These are phyloP conservation scores for Echeneis naucrates DNA, from an alignment of 2,797 vertebrate species.

Conservation along the genomic window DNA sequence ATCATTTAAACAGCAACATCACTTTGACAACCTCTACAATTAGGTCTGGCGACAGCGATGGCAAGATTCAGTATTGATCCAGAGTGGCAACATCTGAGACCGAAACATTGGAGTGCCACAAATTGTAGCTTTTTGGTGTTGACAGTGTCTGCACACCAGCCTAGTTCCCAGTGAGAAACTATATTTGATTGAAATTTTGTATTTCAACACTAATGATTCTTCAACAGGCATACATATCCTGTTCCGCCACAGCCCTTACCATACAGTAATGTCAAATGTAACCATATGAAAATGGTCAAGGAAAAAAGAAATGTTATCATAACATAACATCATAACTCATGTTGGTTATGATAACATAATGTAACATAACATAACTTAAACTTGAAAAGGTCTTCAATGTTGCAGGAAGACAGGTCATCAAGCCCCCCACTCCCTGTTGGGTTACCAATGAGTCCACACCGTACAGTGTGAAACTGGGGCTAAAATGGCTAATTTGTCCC, in stretches of 20 bases:
- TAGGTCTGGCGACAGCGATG: too few relatives aligned
- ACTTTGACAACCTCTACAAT: too few relatives aligned
- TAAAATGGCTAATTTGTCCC: conserved; percentile 60
- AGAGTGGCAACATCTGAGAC: too few relatives aligned
- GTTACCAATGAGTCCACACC: conserved; percentile 1
- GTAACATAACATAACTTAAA: too few relatives aligned
- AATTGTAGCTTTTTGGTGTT: too few relatives aligned
- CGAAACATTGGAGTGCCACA: too few relatives aligned
- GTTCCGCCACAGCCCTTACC: not conserved
- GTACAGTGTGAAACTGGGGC: conserved; percentile 1
- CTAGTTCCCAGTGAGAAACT: not conserved
- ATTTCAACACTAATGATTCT: too few relatives aligned
- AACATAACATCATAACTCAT: too few relatives aligned
- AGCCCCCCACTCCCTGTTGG: conserved; percentile 1
- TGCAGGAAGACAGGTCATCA: conserved; percentile 11
- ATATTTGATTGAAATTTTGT: not conserved
- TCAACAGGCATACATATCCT: not conserved
- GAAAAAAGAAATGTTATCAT: not conserved
- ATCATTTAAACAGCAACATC: not conserved
- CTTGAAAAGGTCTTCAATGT: not conserved
- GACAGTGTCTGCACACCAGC: too few relatives aligned
- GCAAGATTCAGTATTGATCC: not conserved
- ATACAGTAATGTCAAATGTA: not conserved
- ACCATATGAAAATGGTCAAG: not conserved
- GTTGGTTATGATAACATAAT: too few relatives aligned